Percentiles rank a stretch among this genome's conserved stretches.
These are phyloP conservation scores for Dromius quadrimaculatus DNA, from an alignment of 2,888 invertebrate genomes.

Conservation along the genomic window DNA sequence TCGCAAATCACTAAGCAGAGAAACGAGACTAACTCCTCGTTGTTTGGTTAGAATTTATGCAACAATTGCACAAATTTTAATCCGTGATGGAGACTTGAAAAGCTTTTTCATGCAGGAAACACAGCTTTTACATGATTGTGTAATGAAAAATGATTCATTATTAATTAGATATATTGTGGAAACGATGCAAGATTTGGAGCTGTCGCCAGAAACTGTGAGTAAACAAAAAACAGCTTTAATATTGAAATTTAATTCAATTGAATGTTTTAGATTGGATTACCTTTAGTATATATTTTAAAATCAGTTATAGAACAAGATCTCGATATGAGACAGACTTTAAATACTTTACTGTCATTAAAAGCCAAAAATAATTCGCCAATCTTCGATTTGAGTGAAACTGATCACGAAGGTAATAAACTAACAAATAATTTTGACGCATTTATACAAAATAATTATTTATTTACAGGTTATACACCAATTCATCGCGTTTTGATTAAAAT, in stretches of 20 bases:
- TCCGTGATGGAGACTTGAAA: not conserved
- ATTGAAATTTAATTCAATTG: not conserved
- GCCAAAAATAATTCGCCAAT: not conserved
- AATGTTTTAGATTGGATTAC: conserved; percentile 1
- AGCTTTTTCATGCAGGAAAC: not conserved
- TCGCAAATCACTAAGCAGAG: not conserved
- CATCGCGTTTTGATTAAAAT: not conserved
- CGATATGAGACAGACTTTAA: not conserved
- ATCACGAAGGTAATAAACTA: not conserved
- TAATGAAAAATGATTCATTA: not conserved
- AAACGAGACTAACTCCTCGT: not conserved
- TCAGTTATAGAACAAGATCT: not conserved
- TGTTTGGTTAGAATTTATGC: not conserved
- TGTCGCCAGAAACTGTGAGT: not conserved
- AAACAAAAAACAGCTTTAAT: too few relatives aligned
- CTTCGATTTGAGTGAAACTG: not conserved
- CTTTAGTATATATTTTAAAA: not conserved
- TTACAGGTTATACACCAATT: not conserved
- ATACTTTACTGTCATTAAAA: not conserved
- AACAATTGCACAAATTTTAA: not conserved
- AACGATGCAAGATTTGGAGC: conserved; percentile 2
- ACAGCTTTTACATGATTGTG: not conserved
- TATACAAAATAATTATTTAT: not conserved
- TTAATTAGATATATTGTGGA: not conserved
- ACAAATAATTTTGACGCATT: not conserved